A percentile compares a stretch with the other conserved stretches of the same genome.
Evolutionary conservation across 2,113 vertebrate genomes (phyloP).

Genomic region (Cyprinodon brontotheroides): DNA sequence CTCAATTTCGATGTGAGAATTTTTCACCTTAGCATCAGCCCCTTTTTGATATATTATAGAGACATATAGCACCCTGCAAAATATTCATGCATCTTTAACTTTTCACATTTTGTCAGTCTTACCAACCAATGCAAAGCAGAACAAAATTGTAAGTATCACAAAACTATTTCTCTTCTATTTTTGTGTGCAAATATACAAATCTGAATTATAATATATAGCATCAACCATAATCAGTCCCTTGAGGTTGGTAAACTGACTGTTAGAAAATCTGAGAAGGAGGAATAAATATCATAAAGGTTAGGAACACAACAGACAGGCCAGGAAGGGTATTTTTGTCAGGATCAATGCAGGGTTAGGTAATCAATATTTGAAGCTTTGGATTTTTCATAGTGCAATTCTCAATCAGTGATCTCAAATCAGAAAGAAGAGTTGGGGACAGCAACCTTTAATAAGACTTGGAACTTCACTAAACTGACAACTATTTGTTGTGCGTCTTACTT

Average conservation of each 20-base stretch:
- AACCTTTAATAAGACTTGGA: not conserved
- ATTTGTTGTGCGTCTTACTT: too few species aligned
- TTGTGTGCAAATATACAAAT: not conserved
- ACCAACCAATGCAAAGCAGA: not conserved
- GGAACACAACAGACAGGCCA: not conserved
- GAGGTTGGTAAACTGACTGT: not conserved
- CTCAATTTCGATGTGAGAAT: too few species aligned
- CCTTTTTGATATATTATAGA: slow-evolving; percentile 12
- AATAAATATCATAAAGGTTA: not conserved
- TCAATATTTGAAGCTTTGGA: not conserved
- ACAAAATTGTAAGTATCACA: too few species aligned
- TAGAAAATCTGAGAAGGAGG: not conserved
- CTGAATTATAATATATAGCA: not conserved
- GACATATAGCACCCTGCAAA: not conserved
- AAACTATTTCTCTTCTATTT: not conserved
- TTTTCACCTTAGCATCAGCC: slow-evolving; percentile 8
- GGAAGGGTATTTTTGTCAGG: not conserved
- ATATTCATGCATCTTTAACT: not conserved
- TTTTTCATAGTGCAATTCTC: not conserved
- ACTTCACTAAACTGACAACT: not conserved
- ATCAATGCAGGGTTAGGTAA: not conserved
- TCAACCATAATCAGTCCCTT: not conserved
- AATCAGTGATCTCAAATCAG: not conserved
- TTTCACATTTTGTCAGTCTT: not conserved
- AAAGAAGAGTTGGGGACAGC: not conserved